A percentile compares a stretch with the other conserved stretches of the same genome.
phyloP scores from a whole-genome alignment of 2,113 vertebrate genomes.

The Lampris megalopsis region DNA sequence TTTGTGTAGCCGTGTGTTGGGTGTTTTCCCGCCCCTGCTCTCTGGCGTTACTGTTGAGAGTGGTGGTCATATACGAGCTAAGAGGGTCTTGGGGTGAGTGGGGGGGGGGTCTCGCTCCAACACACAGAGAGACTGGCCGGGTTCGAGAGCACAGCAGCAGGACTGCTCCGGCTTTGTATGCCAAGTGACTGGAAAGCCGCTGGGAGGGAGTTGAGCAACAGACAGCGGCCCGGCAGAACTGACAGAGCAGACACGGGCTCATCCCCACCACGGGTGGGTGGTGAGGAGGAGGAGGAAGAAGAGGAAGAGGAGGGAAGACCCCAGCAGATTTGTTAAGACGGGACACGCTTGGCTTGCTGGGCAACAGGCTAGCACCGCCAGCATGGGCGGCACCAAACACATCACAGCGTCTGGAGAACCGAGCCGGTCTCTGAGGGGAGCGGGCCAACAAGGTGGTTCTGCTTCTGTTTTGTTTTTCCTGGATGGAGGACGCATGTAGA shows the following conservation, averaged over 20 bases:
- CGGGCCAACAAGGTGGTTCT: conserved; percentile 27
- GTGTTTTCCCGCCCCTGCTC: not conserved
- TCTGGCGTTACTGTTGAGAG: not conserved
- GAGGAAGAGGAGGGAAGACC: conserved; percentile 1
- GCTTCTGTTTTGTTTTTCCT: conserved; percentile 36
- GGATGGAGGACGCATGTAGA: conserved; percentile 11
- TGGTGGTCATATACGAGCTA: conserved; percentile 26
- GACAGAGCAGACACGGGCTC: conserved; percentile 60
- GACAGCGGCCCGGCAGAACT: conserved; percentile 44
- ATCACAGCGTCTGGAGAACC: conserved; percentile 8
- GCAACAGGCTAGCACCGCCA: conserved; percentile 15
- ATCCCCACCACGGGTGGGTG: conserved; percentile 19
- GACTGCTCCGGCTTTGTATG: conserved; percentile 65
- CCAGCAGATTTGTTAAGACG: conserved; percentile 32
- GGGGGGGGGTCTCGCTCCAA: not conserved
- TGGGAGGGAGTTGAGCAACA: conserved; percentile 37
- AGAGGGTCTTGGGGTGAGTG: conserved; percentile 45
- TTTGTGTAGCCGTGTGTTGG: not conserved
- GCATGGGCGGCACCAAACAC: conserved; percentile 14
- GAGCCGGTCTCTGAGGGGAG: conserved; percentile 20
- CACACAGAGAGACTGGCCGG: conserved; percentile 22
- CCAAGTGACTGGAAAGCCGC: conserved; percentile 35
- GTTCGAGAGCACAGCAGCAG: conserved; percentile 64
- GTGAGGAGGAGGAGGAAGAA: conserved; percentile 15
- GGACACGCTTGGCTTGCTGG: conserved; percentile 46